Conservation (phyloP, 2,888 invertebrate genomes). For the Ceriagrion tenellum region DNA sequence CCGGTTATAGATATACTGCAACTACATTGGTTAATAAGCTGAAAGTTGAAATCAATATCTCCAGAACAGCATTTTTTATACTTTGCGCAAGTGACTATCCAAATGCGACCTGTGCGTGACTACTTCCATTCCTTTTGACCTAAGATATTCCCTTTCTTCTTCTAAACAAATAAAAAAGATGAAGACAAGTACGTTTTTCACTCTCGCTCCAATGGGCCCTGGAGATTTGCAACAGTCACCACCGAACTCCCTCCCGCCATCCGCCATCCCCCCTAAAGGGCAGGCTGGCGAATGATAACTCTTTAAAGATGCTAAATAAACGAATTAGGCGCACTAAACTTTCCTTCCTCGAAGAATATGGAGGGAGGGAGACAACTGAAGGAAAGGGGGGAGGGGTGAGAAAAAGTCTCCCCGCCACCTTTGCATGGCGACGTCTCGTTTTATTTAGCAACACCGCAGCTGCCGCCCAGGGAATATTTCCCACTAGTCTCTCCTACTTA, state of each 20-base stretch:
- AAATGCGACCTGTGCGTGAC: no score
- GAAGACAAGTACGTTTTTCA: background rate
- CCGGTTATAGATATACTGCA: no score
- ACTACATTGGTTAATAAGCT: no score
- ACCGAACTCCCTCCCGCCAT: background rate
- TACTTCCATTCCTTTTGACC: background rate
- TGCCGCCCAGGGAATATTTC: conserved; percentile 38
- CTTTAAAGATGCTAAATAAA: background rate
- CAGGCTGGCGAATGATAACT: background rate
- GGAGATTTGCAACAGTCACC: background rate
- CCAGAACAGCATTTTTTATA: no score
- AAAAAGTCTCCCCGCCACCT: background rate
- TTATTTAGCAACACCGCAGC: conserved; percentile 41
- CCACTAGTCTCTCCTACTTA: conserved; percentile 50
- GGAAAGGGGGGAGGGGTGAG: no score
- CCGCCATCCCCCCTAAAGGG: no score
- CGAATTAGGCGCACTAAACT: background rate
- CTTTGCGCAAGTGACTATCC: no score
- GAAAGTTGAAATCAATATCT: no score
- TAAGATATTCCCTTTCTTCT: background rate
- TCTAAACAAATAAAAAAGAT: background rate
- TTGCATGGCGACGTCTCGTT: background rate
- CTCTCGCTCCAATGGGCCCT: background rate
- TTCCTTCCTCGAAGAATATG: background rate
- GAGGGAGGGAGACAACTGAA: background rate